These are phyloP conservation scores for Sparus aurata DNA, from an alignment of 2,797 vertebrate genomes.

Conservation along the genomic window DNA sequence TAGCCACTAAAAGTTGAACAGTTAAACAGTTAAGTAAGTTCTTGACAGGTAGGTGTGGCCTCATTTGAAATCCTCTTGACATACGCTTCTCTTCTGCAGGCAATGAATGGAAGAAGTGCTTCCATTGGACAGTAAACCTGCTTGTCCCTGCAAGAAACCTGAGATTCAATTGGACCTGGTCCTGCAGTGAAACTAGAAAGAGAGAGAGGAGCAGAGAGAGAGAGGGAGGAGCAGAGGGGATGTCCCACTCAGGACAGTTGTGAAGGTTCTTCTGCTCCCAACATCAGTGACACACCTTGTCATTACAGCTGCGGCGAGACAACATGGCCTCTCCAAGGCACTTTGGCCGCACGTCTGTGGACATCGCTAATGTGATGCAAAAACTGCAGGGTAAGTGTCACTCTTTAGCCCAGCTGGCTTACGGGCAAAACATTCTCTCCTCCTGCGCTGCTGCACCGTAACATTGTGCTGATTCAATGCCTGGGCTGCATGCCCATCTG, in stretches of 20 bases:
- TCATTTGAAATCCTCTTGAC: conserved; percentile 53
- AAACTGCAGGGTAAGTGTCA: conserved; percentile 93
- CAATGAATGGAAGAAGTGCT: conserved; percentile 62
- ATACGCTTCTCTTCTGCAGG: conserved; percentile 76
- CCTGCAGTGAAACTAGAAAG: conserved; percentile 67
- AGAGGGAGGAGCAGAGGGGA: conserved; percentile 64
- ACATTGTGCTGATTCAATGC: conserved; percentile 82
- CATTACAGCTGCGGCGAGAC: conserved; percentile 38
- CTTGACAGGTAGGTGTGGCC: conserved; percentile 25
- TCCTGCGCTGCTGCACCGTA: conserved; percentile 56
- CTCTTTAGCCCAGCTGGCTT: conserved; percentile 41
- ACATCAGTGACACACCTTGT: conserved; percentile 56
- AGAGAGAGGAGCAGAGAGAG: conserved; percentile 55
- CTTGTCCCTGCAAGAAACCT: conserved; percentile 62
- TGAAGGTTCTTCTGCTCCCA: conserved; percentile 50
- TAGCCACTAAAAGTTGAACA: background rate
- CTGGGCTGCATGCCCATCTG: conserved; percentile 64
- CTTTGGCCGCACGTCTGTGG: conserved; percentile 81
- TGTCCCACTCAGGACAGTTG: conserved; percentile 68
- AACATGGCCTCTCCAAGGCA: conserved; percentile 90
- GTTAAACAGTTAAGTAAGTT: background rate
- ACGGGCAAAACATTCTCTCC: conserved; percentile 36
- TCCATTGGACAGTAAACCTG: conserved; percentile 73
- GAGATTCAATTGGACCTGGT: conserved; percentile 66
- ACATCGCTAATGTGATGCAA: conserved; percentile 97